Percentiles rank a stretch among this genome's conserved stretches.
phyloP scores from a whole-genome alignment of 2,797 vertebrate species.

The Manis pentadactyla region DNA sequence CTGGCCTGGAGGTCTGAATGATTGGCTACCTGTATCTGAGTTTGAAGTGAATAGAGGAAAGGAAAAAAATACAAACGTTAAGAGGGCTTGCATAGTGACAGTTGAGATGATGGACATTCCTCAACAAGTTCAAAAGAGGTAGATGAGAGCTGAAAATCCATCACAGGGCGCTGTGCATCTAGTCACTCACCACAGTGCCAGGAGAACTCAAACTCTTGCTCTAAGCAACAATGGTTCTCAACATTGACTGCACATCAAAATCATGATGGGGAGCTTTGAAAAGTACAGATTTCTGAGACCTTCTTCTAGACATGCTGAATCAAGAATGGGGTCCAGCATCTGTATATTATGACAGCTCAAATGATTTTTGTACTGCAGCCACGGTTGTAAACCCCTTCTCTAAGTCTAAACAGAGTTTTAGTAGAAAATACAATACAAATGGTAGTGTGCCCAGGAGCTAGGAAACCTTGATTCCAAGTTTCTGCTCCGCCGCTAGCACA shows the following conservation, averaged over 20 bases:
- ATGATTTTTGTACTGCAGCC: background rate
- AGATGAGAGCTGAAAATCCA: background rate
- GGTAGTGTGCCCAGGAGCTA: background rate
- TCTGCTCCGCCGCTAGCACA: background rate
- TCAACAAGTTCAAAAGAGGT: background rate
- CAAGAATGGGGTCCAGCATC: background rate
- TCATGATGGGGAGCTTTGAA: background rate
- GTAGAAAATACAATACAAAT: slow-evolving; percentile 2
- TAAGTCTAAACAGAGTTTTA: background rate
- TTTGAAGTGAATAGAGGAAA: slow-evolving; percentile 20
- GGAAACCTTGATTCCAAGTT: background rate
- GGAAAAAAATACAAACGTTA: background rate
- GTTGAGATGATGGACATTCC: background rate
- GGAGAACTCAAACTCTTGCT: background rate
- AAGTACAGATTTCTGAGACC: background rate
- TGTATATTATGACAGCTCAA: slow-evolving; percentile 34
- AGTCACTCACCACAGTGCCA: background rate
- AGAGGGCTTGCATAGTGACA: background rate
- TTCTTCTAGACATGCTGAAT: background rate
- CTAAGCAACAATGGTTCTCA: background rate
- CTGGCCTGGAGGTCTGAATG: background rate
- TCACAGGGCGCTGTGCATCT: background rate
- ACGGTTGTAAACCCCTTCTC: background rate
- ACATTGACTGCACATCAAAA: background rate
- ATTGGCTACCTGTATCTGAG: background rate